These are phyloP conservation scores for Nasonovia ribisnigri DNA, from an alignment of 2,888 invertebrate species.

Conservation along the genomic window DNA sequence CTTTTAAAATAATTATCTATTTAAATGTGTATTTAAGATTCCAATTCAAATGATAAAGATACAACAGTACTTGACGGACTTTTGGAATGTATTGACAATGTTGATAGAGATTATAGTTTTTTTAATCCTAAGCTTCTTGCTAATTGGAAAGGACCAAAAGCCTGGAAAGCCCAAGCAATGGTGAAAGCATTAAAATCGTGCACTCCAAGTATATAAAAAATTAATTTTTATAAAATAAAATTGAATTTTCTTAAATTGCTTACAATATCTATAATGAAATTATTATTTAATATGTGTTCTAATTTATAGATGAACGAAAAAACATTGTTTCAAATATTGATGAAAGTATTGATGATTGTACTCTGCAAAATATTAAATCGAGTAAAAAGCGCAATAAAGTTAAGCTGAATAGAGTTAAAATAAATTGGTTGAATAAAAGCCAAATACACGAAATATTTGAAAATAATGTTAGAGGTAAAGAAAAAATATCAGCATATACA, in stretches of 20 bases:
- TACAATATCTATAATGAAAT: background rate
- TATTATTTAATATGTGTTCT: background rate
- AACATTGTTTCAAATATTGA: background rate
- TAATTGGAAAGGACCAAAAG: constrained; percentile 48
- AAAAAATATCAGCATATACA: background rate
- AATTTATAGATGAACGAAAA: constrained; percentile 8
- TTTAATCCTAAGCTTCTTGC: constrained; percentile 47
- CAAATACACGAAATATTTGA: background rate
- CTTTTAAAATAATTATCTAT: background rate
- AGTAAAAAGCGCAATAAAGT: background rate
- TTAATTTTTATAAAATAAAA: too few species aligned
- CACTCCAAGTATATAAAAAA: constrained; percentile 12
- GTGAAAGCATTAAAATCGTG: background rate
- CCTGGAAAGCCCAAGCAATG: constrained; percentile 52
- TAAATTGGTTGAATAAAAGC: background rate
- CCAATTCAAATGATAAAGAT: background rate
- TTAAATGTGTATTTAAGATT: background rate
- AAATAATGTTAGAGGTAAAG: background rate
- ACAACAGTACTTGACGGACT: background rate
- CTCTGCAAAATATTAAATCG: background rate
- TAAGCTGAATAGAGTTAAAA: background rate
- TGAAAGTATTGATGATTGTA: background rate
- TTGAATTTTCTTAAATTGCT: background rate
- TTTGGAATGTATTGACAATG: constrained; percentile 26
- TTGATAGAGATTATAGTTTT: constrained; percentile 34